Evolutionary conservation across 2,888 invertebrate genomes (phyloP), one percentile per base, ranked within the genome.

Genomic region (Sympetrum striolatum): DNA sequence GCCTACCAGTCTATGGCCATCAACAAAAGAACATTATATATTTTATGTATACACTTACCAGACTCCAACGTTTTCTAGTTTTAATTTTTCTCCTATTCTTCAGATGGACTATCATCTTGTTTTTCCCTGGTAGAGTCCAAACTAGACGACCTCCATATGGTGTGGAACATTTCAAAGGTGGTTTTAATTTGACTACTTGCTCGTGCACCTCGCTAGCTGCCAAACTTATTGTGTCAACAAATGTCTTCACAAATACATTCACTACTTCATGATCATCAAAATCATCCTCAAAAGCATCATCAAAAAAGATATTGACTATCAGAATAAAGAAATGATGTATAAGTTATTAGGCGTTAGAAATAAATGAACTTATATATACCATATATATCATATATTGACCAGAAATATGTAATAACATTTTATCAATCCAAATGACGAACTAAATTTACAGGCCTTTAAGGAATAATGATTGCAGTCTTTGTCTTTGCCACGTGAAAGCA

Each of bases 61-160:
- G 99, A 91, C 99, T 99, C 99, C 99, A 99, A 93, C 99, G 96
- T 94, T 99, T 99, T 93, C 98, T 97, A 95, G 99, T 99, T 93
- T 99, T 96, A 93, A 99, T 99, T 93, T 98, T 98, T 93, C 97
- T 96, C 94, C 99, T 99, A 93, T 99, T 99, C 94, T 99, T 99
- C 92, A 99, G 95, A 94, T 99, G 99, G 25, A 98, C 98, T 91
- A 98, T 97, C 96, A 99, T 97, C 94, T 98, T 98, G 6, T 99
- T 99, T 94, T 98, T 99, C 91, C 99, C 99, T 0, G 99, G 99
- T 91, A 99, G 95, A 0, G 97, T 97, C 98, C 99, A 99, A 0
- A 97, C 96, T 91, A 99, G 95, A 90, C 98, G 95, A 81, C 99
- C 99, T 22, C 99, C 99, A 92, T 99, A 99, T 0, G 99, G 99